Evolutionary conservation across 2,113 vertebrate genomes (phyloP).

Genomic region (rat (Rattus norvegicus)): DNA sequence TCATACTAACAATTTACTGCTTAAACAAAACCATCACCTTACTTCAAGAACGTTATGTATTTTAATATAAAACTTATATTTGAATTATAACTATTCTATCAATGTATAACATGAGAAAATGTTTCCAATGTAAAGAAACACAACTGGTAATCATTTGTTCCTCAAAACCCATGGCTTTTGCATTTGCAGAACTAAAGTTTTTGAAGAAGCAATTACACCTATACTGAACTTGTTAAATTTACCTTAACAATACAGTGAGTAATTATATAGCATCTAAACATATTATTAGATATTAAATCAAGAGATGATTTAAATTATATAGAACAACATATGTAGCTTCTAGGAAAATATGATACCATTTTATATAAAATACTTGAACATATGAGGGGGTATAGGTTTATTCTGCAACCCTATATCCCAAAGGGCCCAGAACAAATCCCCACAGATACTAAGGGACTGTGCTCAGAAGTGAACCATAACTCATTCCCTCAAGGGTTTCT

Average conservation of each 20-base stretch:
- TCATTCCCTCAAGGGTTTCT: not conserved
- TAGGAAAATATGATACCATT: not conserved
- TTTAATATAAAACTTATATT: slow-evolving; percentile 37
- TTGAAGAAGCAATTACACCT: not conserved
- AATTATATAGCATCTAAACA: not conserved
- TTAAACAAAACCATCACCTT: not conserved
- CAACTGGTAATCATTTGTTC: not conserved
- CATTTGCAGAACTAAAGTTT: not conserved
- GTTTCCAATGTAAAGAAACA: slow-evolving; percentile 19
- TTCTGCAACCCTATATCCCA: too few relatives aligned
- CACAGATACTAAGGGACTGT: not conserved
- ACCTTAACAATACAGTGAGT: not conserved
- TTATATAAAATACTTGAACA: not conserved
- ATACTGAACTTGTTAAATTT: not conserved
- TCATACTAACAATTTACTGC: not conserved
- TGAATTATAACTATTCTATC: not conserved
- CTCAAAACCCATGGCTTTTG: not conserved
- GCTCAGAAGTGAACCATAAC: not conserved
- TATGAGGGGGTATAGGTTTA: not conserved
- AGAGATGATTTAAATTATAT: not conserved
- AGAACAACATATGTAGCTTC: not conserved
- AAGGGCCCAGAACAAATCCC: not conserved
- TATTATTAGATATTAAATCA: not conserved
- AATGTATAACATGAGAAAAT: not conserved
- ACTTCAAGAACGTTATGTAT: not conserved